Evolutionary conservation across 2,888 invertebrate genomes (phyloP), one percentile per base, ranked within the genome.

Genomic region (Gastracanthus pulcherrimus): DNA sequence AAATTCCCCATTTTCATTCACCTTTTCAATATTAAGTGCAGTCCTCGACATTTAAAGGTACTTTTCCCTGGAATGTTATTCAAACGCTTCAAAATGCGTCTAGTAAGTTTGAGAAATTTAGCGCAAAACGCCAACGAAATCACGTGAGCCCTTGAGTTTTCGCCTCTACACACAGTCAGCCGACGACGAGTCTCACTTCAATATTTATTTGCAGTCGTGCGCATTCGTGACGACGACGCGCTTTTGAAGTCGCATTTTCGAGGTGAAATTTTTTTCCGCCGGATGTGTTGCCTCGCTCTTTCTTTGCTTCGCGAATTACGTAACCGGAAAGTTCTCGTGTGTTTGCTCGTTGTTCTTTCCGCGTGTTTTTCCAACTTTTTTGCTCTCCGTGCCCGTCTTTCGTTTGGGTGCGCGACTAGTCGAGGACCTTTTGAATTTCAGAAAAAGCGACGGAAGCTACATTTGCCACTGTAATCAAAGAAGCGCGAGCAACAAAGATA

Each of bases 171-270:
- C 41, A 41, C 41, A n/a, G n/a, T n/a, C n/a, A n/a, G 38, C 7
- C 13, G 41, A 48, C 11, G 29, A 41, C 58, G 38, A 38, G 58
- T 45, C 45, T 34, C 45, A 62, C 62, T 62, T 64, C 34, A 45
- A 11, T 51, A 64, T 48, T 75, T 75, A 75, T 64, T 62, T 51
- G 34, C 48, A 16, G 36, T 64, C 19, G 34, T 23, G n/a, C n/a
- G n/a, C n/a, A n/a, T n/a, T n/a, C n/a, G n/a, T n/a, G n/a, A n/a
- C 23, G 5, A 23, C 0, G 26, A 19, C 45, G 13, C n/a, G 64
- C 74, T 51, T 75, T 62, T 64, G 48, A 75, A 64, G 64, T 75
- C 11, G 48, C 45, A 55, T 23, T 11, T 23, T 11, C 34, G n/a
- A 19, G 6, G 19, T 9, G 2, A 6, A 3, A 16, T 13, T 7